Conservation (phyloP, 2,113 vertebrate genomes). For the Colossoma macropomum region DNA sequence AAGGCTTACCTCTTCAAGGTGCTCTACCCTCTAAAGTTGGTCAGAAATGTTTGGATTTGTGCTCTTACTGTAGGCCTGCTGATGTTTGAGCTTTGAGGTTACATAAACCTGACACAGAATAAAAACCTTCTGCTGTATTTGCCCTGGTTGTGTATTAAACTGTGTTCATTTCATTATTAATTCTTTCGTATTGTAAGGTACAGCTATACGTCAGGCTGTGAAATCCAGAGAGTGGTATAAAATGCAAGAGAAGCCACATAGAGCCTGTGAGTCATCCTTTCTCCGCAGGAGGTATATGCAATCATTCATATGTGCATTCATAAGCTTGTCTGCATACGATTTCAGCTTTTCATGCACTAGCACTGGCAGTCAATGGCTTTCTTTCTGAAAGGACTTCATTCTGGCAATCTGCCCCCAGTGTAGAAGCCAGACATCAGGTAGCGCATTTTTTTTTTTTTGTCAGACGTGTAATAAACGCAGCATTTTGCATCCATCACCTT, state of each 20-base stretch:
- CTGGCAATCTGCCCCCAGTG: neutral
- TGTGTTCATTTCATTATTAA: slow-evolving; percentile 2
- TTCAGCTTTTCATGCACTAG: slow-evolving; percentile 9
- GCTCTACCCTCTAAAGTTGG: too few relatives aligned
- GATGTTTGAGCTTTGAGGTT: neutral
- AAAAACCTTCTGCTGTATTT: too few relatives aligned
- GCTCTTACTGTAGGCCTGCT: neutral
- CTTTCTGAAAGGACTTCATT: neutral
- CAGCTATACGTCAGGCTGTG: neutral
- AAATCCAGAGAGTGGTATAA: neutral
- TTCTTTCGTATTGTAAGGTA: neutral
- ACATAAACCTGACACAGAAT: too few relatives aligned
- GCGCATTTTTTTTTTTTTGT: neutral
- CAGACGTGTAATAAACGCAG: slow-evolving; percentile 1
- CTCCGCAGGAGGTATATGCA: neutral
- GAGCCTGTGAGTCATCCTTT: neutral
- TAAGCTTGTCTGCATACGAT: neutral
- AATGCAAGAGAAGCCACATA: neutral
- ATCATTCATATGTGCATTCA: neutral
- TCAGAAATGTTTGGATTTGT: too few relatives aligned
- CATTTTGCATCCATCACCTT: neutral
- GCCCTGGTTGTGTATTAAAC: neutral
- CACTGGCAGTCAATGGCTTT: slow-evolving; percentile 1
- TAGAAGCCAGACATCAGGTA: neutral
- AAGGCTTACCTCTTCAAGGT: too few relatives aligned